These are phyloP conservation scores for Drosophila emarginata DNA, from an alignment of 2,888 invertebrate genomes.

Conservation along the genomic window DNA sequence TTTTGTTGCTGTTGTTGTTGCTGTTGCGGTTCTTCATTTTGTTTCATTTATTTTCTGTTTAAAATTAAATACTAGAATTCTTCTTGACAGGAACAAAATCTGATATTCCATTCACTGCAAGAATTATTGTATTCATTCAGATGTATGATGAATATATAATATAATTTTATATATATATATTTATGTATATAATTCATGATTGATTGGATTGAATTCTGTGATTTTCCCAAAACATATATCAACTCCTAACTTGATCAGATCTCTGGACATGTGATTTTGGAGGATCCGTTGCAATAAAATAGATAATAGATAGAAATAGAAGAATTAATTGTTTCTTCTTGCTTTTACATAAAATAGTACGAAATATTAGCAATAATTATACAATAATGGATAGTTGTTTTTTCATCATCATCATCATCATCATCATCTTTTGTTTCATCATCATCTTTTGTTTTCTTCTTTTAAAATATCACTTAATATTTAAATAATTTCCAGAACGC, in stretches of 20 bases:
- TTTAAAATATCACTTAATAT: conserved; percentile 78
- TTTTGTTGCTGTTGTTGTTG: conserved; percentile 46
- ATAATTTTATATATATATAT: no score
- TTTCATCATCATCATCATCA: not conserved
- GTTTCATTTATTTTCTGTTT: not conserved
- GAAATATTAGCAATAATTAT: conserved; percentile 73
- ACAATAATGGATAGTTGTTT: conserved; percentile 66
- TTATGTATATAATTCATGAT: not conserved
- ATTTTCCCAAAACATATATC: not conserved
- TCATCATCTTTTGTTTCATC: conserved; percentile 21
- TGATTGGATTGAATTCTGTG: not conserved
- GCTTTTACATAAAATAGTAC: conserved; percentile 60
- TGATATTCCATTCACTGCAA: not conserved
- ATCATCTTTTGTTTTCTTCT: conserved; percentile 28
- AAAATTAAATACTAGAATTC: not conserved
- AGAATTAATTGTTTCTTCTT: conserved; percentile 53
- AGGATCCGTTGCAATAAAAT: conserved; percentile 3
- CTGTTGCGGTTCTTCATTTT: conserved; percentile 31
- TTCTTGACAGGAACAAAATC: not conserved
- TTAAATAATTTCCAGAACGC: conserved; percentile 80
- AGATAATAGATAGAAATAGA: conserved; percentile 5
- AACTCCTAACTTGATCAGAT: not conserved
- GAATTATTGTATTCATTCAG: not conserved
- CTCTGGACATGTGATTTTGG: not conserved
- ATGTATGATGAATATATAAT: not conserved